phyloP scores from a whole-genome alignment of 23 tunicate species.

The Trididemnum nubilum region DNA sequence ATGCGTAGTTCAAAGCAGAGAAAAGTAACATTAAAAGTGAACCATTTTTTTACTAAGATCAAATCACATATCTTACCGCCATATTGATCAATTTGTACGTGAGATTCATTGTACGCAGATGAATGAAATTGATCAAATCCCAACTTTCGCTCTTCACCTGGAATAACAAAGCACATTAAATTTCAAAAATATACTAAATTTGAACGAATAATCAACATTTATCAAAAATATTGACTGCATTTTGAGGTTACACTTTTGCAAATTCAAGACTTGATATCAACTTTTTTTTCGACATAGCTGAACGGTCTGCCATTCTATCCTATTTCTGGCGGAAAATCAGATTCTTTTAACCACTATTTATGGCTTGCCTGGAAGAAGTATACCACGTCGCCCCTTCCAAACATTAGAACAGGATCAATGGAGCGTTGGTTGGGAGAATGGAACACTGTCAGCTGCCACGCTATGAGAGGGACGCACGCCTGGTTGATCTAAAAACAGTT shows the following conservation, averaged over 20 bases:
- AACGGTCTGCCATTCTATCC: too few relatives aligned
- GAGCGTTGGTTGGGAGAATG: conserved; percentile 25
- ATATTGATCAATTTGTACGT: conserved; percentile 83
- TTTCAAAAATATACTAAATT: neutral
- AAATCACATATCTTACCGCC: conserved; percentile 70
- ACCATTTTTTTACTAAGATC: too few relatives aligned
- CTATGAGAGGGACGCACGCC: conserved; percentile 64
- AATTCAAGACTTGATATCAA: neutral
- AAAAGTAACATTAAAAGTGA: too few relatives aligned
- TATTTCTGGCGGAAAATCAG: too few relatives aligned
- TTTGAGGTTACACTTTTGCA: too few relatives aligned
- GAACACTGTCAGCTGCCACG: conserved; percentile 75
- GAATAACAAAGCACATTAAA: neutral
- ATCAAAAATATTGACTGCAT: too few relatives aligned
- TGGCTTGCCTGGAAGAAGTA: conserved; percentile 81
- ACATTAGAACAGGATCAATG: conserved; percentile 77
- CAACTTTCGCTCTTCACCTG: conserved; percentile 78
- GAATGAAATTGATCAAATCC: conserved; percentile 70
- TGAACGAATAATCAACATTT: neutral
- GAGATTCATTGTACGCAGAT: conserved; percentile 88
- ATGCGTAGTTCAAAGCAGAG: too few relatives aligned
- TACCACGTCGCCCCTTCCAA: conserved; percentile 87
- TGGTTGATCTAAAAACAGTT: conserved; percentile 61
- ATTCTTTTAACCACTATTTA: neutral
- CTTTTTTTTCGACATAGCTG: too few relatives aligned